Evolutionary conservation across 2,113 vertebrate genomes (phyloP), one percentile per base, ranked within the genome.

Genomic region (Colistium nudipinnis): DNA sequence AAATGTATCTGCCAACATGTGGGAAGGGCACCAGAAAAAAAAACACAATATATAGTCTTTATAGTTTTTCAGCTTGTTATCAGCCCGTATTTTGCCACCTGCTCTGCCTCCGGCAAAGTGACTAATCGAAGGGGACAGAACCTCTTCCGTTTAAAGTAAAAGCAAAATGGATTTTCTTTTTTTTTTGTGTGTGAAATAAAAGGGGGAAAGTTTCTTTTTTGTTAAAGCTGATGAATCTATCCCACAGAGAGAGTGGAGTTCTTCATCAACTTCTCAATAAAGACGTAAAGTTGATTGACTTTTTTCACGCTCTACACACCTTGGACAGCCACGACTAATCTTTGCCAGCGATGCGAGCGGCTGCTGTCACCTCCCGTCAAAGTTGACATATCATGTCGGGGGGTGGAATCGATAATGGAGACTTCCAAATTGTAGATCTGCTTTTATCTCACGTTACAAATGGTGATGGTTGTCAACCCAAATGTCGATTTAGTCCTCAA

Each of bases 291-390:
- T 4, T 60, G 51, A 63, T 12, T 3, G 17, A 8, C 17, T 63
- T 45, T 59, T 68, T 52, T 36, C 13, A 27, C 20, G 30, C 65
- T 65, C 20, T n/a, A 8, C 4, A 13, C 65, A 60, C 30, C 44
- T 55, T 51, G 19, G 31, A 73, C 72, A 73, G 70, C 27, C 49
- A 51, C 39, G 45, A 17, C 60, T 70, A 17, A 65, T 76, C 52
- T 69, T 17, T 52, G 54, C 53, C 69, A 63, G 47, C 1, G 25
- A 67, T 41, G 41, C 45, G 60, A 22, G 16, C 48, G 17, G 7
- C 36, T 43, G 36, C 44, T 69, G 62, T 60, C 70, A 63, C 27
- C 8, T 4, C 20, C 33, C 30, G 22, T 74, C 70, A 62, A 28
- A 30, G 10, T 2, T 64, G 69, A 81, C 43, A 67, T 48, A 52